Conservation (phyloP, 1,140 invertebrate species). For the Pseudobourletiella spinata region DNA sequence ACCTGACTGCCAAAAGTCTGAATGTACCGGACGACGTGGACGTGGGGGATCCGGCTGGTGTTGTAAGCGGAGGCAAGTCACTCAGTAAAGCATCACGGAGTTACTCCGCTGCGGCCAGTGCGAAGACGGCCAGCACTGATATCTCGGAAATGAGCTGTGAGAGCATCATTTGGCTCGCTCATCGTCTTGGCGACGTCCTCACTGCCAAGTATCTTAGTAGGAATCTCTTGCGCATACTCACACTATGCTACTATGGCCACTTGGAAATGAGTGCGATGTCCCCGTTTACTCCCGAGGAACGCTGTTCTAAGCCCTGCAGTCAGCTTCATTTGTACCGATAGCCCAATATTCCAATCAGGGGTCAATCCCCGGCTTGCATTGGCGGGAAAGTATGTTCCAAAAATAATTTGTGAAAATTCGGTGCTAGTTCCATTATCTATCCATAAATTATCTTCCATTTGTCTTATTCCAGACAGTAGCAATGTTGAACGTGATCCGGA, state of each 20-base stretch:
- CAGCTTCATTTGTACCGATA: constrained; percentile 19
- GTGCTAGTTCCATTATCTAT: not conserved
- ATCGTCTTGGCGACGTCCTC: constrained; percentile 87
- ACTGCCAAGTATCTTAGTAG: constrained; percentile 81
- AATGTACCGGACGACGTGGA: not conserved
- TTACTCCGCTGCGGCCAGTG: not conserved
- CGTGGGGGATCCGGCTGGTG: not conserved
- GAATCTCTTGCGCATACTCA: constrained; percentile 86
- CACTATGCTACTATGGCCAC: constrained; percentile 77
- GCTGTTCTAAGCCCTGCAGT: constrained; percentile 23
- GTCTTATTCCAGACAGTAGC: constrained; percentile 24
- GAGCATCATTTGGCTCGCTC: constrained; percentile 82
- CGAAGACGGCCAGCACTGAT: constrained; percentile 29
- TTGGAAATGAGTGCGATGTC: constrained; percentile 38
- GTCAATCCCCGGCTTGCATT: constrained; percentile 9
- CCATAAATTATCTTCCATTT: not conserved
- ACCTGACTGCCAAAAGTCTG: not conserved
- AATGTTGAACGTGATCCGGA: constrained; percentile 29
- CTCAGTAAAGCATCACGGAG: not conserved
- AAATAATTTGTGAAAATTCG: too few relatives aligned
- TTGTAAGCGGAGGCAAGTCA: not conserved
- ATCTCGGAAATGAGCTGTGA: constrained; percentile 85
- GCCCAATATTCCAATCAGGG: constrained; percentile 22
- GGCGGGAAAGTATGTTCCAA: constrained; percentile 5
- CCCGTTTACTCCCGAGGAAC: constrained; percentile 1